Evolutionary conservation across 2,888 invertebrate species (phyloP), one percentile per base, ranked within the genome.

Genomic region (Megaustenia siamemsis): DNA sequence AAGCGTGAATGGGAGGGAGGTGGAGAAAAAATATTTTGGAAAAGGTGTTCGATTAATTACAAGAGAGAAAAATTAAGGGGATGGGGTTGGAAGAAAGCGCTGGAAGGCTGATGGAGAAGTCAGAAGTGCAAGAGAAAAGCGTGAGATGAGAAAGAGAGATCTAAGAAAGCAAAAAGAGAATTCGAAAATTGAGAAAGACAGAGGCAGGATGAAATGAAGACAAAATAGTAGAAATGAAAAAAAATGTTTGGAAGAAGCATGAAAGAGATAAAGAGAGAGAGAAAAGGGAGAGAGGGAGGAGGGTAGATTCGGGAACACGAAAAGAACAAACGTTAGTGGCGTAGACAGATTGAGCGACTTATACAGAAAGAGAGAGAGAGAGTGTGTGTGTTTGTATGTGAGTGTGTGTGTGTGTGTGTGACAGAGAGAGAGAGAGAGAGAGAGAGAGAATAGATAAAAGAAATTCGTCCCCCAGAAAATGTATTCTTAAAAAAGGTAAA

Each of bases 281-380:
- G 21, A 71, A 35, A 15, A 40, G 71, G 35, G 71, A 71, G 71
- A 40, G 43, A 45, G 73, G 24, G 73, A 45, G 73, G 24, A 24
- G 24, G 18, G 24, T 6, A 45, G 73, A 45, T 12, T n/a, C 18
- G 10, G 21, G n/a, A 21, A 68, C 69, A n/a, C 32, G 32, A 68
- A 18, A 68, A 68, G 28, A n/a, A 68, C 5, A 68, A 38, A 38
- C 32, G 32, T 18, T 24, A 56, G 56, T 21, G 56, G 21, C 21
- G 5, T 5, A n/a, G n/a, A n/a, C 10, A 53, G 53, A 53, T 10
- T 15, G 53, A 53, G 53, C 53, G 53, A 0, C 10, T 21, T 10
- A 10, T 10, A 53, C 15, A 53, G 15, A 53, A 21, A 21, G 53
- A 53, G 53, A 53, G 53, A 53, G 15, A 53, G 53, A 53, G 53